Evolutionary conservation across 2,113 vertebrate genomes (phyloP).

Genomic region (Muntiacus muntjak): DNA sequence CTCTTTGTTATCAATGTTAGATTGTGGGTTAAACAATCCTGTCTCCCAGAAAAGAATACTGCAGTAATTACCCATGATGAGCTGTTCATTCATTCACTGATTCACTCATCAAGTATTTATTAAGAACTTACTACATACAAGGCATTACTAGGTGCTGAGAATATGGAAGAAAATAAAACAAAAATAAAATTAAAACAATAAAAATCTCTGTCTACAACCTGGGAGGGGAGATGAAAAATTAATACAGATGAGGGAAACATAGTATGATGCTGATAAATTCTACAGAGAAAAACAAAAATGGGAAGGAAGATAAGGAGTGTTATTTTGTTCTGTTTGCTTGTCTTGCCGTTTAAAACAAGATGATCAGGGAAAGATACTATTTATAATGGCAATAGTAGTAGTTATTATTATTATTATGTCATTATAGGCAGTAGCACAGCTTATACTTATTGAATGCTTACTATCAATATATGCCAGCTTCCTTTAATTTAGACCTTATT

Average conservation of each 20-base stretch:
- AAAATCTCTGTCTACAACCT: neutral
- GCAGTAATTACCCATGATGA: neutral
- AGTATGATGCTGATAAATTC: neutral
- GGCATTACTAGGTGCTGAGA: neutral
- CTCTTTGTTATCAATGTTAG: neutral
- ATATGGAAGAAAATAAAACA: neutral
- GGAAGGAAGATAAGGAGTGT: neutral
- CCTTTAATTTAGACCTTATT: neutral
- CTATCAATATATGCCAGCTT: neutral
- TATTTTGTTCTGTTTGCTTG: neutral
- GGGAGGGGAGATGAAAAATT: neutral
- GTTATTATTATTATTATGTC: neutral
- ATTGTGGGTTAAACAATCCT: neutral
- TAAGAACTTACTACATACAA: neutral
- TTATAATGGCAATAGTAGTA: neutral
- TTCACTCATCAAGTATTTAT: neutral
- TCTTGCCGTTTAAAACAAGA: neutral
- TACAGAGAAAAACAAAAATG: neutral
- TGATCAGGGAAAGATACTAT: neutral
- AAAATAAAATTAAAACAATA: neutral
- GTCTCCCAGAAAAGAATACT: neutral
- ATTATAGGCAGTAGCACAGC: neutral
- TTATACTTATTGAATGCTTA: neutral
- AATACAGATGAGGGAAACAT: neutral
- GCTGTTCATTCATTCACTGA: neutral